Conservation (phyloP, 1,140 invertebrate species). For the Mizuhopecten yessoensis region DNA sequence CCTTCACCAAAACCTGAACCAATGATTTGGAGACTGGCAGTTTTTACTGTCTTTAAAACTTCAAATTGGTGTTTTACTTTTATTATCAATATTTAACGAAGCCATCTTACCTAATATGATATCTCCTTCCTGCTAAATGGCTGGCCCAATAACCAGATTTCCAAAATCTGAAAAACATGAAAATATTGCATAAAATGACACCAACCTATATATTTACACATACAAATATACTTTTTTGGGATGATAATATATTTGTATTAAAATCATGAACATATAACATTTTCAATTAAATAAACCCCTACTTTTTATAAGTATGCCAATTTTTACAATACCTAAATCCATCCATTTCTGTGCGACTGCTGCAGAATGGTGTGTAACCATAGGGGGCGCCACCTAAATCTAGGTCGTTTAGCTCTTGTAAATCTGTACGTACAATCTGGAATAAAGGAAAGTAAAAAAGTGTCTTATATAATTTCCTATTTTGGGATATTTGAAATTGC, state of each 20-base stretch:
- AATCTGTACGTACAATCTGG: slow-evolving; percentile 96
- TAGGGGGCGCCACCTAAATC: slow-evolving; percentile 99
- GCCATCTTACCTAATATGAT: slow-evolving; percentile 93
- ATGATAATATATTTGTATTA: background rate
- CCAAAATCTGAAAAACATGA: slow-evolving; percentile 90
- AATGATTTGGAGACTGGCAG: too few relatives aligned
- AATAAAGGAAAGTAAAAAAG: slow-evolving; percentile 54
- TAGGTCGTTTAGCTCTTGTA: slow-evolving; percentile 97
- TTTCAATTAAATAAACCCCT: too few relatives aligned
- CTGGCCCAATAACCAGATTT: slow-evolving; percentile 99
- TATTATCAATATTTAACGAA: too few relatives aligned
- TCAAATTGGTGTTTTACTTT: too few relatives aligned
- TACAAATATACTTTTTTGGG: background rate
- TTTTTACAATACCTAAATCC: slow-evolving; percentile 89
- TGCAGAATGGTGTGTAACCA: slow-evolving; percentile 99
- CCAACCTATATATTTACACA: background rate
- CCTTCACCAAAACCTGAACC: too few relatives aligned
- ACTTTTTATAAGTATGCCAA: too few relatives aligned
- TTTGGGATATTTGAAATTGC: too few relatives aligned
- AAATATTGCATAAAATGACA: background rate
- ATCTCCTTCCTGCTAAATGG: slow-evolving; percentile 96
- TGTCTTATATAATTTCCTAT: background rate
- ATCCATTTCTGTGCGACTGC: slow-evolving; percentile 99
- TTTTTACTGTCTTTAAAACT: too few relatives aligned
- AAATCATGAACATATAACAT: background rate